Base-by-base conservation (phyloP, 2,888 invertebrate genomes). In the Argyresthia albistria region DNA sequence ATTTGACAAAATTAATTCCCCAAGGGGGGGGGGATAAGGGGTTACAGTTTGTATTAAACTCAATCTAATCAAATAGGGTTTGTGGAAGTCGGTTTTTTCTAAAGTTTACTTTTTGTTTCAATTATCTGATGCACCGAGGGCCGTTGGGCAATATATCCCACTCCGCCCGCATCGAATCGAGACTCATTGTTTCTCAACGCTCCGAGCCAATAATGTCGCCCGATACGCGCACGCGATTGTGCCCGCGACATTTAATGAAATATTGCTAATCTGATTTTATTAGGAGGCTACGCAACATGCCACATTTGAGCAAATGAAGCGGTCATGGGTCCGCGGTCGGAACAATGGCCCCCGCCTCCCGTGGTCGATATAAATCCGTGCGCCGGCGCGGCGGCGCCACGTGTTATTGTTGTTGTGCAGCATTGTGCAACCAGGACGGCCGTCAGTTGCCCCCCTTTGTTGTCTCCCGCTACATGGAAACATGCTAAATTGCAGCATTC, bases 161-260 rank as follows among this genome's bases (percentile, higher is more conserved):
- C 58, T 55, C 55, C 58, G 56, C 53, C 54, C 55, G 54, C 55
- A 61, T 47, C 53, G 61, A 62, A 64, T 65, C 60, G 52, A 55
- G 45, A 56, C 48, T 64, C 59, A 74, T 76, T 76, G 75, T 80
- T 73, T 73, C 68, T 59, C 67, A 71, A 76, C 62, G 50, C 15
- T 12, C 25, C 25, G 25, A 25, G 25, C 25, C 16, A 45, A 56
- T 53, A 54, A 57, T 55, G 48, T 51, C 51, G 54, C 54, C 50
- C 53, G 56, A 56, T 60, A 58, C 53, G 53, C 57, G 54, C 16
- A 35, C 53, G 43, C 42, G 49, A 56, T 56, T 59, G 56, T 52
- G 16, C 45, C 45, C 35, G 59, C 67, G 70, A 73, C 70, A 76
- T 72, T 76, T 68, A 66, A 64, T 63, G 59, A 60, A 57, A 55